Conservation (phyloP, 2,797 vertebrate genomes). For the Lagocephalus sceleratus region DNA sequence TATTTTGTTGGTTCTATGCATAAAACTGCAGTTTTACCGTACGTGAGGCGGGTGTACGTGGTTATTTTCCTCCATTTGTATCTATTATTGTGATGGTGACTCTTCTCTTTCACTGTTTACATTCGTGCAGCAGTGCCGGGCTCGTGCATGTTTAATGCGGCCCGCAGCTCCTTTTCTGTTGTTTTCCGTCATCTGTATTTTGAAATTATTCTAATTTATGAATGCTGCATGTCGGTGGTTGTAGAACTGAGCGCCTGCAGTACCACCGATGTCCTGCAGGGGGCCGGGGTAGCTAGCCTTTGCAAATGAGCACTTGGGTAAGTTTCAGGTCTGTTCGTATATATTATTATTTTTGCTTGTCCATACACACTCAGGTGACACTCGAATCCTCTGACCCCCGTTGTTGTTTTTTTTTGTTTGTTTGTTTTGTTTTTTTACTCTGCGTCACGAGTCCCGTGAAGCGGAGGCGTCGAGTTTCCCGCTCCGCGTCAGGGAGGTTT, state of each 20-base stretch:
- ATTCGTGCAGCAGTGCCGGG: conserved; percentile 59
- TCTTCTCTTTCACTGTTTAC: conserved; percentile 65
- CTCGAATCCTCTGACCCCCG: conserved; percentile 24
- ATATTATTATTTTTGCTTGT: background rate
- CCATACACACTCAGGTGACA: conserved; percentile 17
- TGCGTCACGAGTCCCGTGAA: background rate
- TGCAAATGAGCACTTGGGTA: conserved; percentile 56
- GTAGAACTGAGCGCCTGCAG: conserved; percentile 31
- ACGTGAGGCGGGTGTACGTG: conserved; percentile 69
- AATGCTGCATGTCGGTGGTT: conserved; percentile 61
- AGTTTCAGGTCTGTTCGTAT: conserved; percentile 2
- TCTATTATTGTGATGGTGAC: conserved; percentile 54
- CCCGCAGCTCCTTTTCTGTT: conserved; percentile 20
- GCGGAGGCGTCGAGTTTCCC: conserved; percentile 28
- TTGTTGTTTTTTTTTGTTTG: no score
- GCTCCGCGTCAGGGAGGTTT: background rate
- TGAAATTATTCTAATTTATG: conserved; percentile 65
- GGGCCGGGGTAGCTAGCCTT: conserved; percentile 40
- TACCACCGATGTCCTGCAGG: conserved; percentile 53
- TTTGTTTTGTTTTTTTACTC: no score
- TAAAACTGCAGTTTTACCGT: conserved; percentile 53
- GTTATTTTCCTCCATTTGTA: conserved; percentile 38
- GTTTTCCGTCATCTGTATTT: conserved; percentile 24
- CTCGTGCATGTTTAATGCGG: conserved; percentile 65
- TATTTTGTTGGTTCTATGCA: conserved; percentile 67